Evolutionary conservation across 92 coral and sea anemone genomes (phyloP).

Genomic region (Palythoa caribaeorum): DNA sequence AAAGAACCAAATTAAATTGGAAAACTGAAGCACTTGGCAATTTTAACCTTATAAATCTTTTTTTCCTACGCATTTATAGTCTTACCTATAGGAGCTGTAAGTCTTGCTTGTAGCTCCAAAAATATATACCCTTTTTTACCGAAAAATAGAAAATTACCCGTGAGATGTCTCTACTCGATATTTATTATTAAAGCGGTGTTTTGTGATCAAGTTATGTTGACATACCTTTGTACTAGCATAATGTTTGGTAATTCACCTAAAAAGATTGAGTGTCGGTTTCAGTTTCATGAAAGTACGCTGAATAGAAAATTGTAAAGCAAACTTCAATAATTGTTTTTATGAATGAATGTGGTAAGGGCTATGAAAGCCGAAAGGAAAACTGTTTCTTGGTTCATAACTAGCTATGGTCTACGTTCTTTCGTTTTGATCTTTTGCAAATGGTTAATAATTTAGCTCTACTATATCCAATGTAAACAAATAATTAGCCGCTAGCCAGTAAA

Average conservation of each 20-base stretch:
- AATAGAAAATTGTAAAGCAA: background rate
- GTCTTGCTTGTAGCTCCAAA: conserved; percentile 35
- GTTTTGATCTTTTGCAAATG: background rate
- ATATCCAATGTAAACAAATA: background rate
- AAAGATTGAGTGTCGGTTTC: background rate
- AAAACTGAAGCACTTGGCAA: background rate
- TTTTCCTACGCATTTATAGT: background rate
- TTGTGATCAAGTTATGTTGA: conserved; percentile 30
- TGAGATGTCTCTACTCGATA: conserved; percentile 15
- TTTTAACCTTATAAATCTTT: background rate
- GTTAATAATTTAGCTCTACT: conserved; percentile 3
- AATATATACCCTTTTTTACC: conserved; percentile 5
- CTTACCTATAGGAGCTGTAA: conserved; percentile 41
- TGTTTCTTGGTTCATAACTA: background rate
- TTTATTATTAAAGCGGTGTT: conserved; percentile 45
- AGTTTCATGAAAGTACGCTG: background rate
- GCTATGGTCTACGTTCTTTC: conserved; percentile 4
- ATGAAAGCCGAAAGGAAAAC: background rate
- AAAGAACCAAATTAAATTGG: too few relatives aligned
- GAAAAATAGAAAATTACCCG: background rate
- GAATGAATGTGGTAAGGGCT: background rate
- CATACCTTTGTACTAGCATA: conserved; percentile 39
- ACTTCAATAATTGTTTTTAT: background rate
- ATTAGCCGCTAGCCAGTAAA: conserved; percentile 2
- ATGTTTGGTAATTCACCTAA: conserved; percentile 25